These are phyloP conservation scores for Tetramorium simillimum DNA, from an alignment of 1,140 invertebrate genomes.

Conservation along the genomic window DNA sequence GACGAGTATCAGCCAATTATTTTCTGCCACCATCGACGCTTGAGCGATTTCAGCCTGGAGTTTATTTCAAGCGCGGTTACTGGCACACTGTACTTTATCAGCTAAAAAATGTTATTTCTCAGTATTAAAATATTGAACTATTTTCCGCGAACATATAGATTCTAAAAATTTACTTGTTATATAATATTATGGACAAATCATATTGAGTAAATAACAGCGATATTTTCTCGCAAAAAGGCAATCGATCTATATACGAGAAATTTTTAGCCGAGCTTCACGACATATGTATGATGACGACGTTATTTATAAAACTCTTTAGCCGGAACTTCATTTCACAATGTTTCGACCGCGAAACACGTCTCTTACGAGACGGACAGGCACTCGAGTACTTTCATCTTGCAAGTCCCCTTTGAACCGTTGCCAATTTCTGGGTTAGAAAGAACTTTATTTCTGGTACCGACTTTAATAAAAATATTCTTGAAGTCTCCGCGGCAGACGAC, in stretches of 20 bases:
- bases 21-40: neutral
- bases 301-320: slow-evolving; percentile 51
- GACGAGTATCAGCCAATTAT: slow-evolving; percentile 14
- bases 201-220: neutral
- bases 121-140: neutral
- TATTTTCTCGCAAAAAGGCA: neutral
- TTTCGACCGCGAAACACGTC: slow-evolving; percentile 47
- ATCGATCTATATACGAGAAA: neutral
- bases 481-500: neutral
- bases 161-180: neutral
- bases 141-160: neutral
- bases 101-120: neutral
- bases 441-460: slow-evolving; percentile 74
- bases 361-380: slow-evolving; percentile 22
- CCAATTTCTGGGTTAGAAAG: slow-evolving; percentile 70
- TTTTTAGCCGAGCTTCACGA: neutral
- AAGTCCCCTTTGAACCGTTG: slow-evolving; percentile 69
- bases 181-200: too few relatives aligned
- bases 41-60: neutral
- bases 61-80: neutral
- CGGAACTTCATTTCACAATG: slow-evolving; percentile 51
- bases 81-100: neutral
- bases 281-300: neutral
- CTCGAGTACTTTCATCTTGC: slow-evolving; percentile 64
- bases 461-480: slow-evolving; percentile 67